phyloP scores from a whole-genome alignment of 1,140 invertebrate species.

The Drosophila miranda region DNA sequence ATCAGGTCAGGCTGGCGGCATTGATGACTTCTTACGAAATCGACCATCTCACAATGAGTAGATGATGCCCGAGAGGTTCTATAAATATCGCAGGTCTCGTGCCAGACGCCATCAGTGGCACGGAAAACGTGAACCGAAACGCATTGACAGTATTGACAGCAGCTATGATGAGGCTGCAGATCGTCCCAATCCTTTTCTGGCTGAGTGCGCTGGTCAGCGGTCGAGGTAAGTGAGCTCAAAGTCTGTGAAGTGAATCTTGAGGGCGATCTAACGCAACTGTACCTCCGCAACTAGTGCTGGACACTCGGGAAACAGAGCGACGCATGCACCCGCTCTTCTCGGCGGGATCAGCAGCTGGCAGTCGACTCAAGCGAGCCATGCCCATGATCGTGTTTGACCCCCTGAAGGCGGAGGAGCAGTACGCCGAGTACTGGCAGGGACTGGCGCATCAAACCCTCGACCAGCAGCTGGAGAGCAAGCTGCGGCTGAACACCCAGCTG shows the following conservation, averaged over 20 bases:
- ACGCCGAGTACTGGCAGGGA: slow-evolving; percentile 75
- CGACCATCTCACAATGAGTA: background rate
- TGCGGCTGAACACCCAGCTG: slow-evolving; percentile 82
- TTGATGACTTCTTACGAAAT: slow-evolving; percentile 55
- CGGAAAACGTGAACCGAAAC: slow-evolving; percentile 52
- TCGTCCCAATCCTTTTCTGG: slow-evolving; percentile 21
- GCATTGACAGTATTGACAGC: slow-evolving; percentile 24
- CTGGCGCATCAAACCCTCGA: slow-evolving; percentile 65
- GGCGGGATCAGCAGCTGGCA: background rate
- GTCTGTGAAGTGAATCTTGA: too few species aligned
- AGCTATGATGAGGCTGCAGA: slow-evolving; percentile 45
- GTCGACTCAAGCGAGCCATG: slow-evolving; percentile 67
- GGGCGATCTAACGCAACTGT: slow-evolving; percentile 35
- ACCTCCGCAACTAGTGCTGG: slow-evolving; percentile 28
- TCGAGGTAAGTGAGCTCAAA: slow-evolving; percentile 31
- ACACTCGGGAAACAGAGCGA: slow-evolving; percentile 46
- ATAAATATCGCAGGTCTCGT: slow-evolving; percentile 74
- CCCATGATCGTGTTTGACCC: slow-evolving; percentile 62
- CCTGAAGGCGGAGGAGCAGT: slow-evolving; percentile 58
- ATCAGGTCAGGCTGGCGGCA: slow-evolving; percentile 50
- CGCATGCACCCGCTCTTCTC: slow-evolving; percentile 70
- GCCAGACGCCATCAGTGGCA: slow-evolving; percentile 51
- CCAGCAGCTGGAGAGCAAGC: slow-evolving; percentile 72
- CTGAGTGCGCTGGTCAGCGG: slow-evolving; percentile 38
- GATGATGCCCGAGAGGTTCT: slow-evolving; percentile 21